Base-by-base conservation (phyloP, 1,140 invertebrate genomes). In the Gerris buenoi region DNA sequence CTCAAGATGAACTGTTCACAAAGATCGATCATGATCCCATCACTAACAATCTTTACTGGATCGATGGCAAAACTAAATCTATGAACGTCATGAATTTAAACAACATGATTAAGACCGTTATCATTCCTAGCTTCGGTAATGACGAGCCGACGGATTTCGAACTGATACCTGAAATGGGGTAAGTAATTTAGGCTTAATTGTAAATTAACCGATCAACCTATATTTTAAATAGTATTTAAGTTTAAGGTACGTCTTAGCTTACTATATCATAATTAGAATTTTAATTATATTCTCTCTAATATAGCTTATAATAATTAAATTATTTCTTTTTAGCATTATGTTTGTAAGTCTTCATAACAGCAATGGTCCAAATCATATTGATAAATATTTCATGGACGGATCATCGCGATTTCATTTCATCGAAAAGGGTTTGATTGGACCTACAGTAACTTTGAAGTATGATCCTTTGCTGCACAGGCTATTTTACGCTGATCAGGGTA, bases 11-110 rank as follows among this genome's bases (percentile, higher is more conserved):
- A 80, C 25, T 74, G 88, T 60, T 60, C 15, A 60, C 5, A 10
- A 25, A 60, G 23, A 14, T 90, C 79, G 82, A 81, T 70, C 87
- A 85, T 72, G 88, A 90, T 76, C 77, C 83, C 69, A 74, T 83
- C 18, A 81, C 84, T 0, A 83, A 87, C 46, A 84, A 84, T 68
- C 73, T 90, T 0, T 90, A 88, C 72, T 82, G 85, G 72, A 76
- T 83, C 68, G 85, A 89, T 71, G 72, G 73, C 0, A 77, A 80
- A 1, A 76, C 79, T 22, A 77, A 76, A 5, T 80, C 81, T 1
- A 76, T 90, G 10, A 85, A 88, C 71, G 79, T 85, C 2, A 62
- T 79, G 15, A 83, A 74, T 67, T 63, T 88, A 22, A 77, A 75
- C 27, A 86, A 79, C 0, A 74, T 74, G 5, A 71, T 81, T 0